Conservation (phyloP, 2,113 vertebrate genomes). For the Rhinopomastus cyanomelas region DNA sequence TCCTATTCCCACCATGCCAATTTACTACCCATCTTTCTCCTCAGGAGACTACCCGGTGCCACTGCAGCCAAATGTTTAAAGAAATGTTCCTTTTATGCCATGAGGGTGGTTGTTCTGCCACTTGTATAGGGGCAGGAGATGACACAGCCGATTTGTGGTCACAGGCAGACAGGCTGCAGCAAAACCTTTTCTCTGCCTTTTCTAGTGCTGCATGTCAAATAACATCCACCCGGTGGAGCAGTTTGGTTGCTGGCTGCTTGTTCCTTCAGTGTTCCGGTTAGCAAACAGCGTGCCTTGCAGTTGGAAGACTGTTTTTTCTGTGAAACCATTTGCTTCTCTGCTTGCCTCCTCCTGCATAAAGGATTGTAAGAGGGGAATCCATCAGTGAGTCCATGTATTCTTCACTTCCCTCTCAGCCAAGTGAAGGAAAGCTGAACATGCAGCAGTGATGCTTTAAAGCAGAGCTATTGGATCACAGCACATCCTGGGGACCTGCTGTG, state of each 20-base stretch:
- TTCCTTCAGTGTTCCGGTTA: background rate
- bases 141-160: rapidly evolving
- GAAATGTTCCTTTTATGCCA: background rate
- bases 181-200: no score
- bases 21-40: background rate
- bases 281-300: rapidly evolving
- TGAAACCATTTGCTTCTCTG: background rate
- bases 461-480: background rate
- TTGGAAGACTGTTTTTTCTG: rapidly evolving
- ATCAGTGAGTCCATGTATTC: background rate
- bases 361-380: no score
- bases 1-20: rapidly evolving
- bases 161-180: background rate
- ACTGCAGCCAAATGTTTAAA: background rate
- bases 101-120: background rate
- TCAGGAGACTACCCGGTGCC: rapidly evolving
- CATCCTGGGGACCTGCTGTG: background rate
- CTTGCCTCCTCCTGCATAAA: background rate
- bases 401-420: background rate
- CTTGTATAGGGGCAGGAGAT: background rate
- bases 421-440: background rate
- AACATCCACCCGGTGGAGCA: background rate
- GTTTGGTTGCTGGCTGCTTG: background rate
- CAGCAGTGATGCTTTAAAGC: background rate
- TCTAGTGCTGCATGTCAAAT: rapidly evolving